A percentile compares a stretch with the other conserved stretches of the same genome.
phyloP scores from a whole-genome alignment of 2,888 invertebrate species.

The Seira ritae region DNA sequence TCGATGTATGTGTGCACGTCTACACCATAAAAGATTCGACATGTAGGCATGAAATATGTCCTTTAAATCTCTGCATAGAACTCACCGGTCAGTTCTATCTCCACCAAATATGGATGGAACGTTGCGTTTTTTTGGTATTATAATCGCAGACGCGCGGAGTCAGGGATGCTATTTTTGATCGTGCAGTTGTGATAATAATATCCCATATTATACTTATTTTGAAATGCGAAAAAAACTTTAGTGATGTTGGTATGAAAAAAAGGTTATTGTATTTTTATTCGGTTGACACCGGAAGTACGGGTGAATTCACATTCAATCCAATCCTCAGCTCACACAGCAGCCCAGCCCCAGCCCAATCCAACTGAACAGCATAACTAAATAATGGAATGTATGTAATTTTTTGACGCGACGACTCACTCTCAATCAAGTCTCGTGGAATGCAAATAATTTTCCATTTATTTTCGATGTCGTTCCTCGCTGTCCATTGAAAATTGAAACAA shows the following conservation, averaged over 20 bases:
- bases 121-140: conserved; percentile 17
- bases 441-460: no score
- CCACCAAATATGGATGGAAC: no score
- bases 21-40: no score
- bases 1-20: no score
- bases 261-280: conserved; percentile 40
- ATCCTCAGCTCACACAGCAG: neutral
- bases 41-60: conserved; percentile 22
- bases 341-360: neutral
- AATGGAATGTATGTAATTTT: neutral
- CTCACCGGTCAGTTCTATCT: no score
- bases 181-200: neutral
- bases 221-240: no score
- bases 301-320: conserved; percentile 56
- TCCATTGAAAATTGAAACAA: neutral
- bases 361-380: neutral
- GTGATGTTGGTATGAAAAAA: neutral
- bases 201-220: neutral
- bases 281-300: conserved; percentile 62
- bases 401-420: neutral
- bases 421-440: no score
- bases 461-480: no score
- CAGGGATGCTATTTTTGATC: neutral
- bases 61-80: conserved; percentile 33
- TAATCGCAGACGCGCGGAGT: neutral